phyloP scores from a whole-genome alignment of 2,797 vertebrate species.

The Myotis planiceps region DNA sequence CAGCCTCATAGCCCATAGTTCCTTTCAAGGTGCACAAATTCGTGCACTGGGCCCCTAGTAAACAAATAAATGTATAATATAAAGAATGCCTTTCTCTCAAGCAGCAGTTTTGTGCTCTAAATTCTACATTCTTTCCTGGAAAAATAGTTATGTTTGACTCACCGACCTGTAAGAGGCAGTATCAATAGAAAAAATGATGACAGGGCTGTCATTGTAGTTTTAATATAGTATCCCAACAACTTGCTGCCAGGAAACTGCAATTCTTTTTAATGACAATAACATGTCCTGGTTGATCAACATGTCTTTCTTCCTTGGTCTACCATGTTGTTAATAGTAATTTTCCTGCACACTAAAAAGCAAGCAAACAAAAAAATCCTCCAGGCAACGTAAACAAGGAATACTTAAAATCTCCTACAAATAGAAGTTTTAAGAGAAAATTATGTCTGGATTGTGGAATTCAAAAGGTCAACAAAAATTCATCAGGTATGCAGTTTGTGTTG shows the following conservation, averaged over 20 bases:
- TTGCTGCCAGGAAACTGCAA: constrained; percentile 51
- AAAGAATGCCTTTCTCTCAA: background rate
- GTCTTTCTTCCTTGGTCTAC: background rate
- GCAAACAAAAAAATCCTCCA: background rate
- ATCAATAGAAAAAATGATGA: constrained; percentile 50
- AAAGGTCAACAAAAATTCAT: background rate
- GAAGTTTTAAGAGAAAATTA: constrained; percentile 6
- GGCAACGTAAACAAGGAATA: background rate
- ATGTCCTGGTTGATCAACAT: background rate
- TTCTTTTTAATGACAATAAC: constrained; percentile 33
- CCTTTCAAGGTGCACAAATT: no score
- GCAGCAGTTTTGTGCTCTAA: background rate
- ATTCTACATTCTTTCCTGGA: background rate
- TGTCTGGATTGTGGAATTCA: background rate
- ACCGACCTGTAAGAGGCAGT: constrained; percentile 49
- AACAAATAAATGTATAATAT: background rate
- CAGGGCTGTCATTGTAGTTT: constrained; percentile 34
- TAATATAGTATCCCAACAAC: constrained; percentile 31
- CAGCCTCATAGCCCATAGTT: no score
- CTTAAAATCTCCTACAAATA: background rate
- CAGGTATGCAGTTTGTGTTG: background rate
- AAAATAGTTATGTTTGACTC: constrained; percentile 56
- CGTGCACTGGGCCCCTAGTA: background rate
- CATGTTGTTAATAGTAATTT: background rate
- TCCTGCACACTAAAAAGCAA: background rate